phyloP scores from a whole-genome alignment of 2,113 vertebrate genomes.

The Chiloscyllium plagiosum region DNA sequence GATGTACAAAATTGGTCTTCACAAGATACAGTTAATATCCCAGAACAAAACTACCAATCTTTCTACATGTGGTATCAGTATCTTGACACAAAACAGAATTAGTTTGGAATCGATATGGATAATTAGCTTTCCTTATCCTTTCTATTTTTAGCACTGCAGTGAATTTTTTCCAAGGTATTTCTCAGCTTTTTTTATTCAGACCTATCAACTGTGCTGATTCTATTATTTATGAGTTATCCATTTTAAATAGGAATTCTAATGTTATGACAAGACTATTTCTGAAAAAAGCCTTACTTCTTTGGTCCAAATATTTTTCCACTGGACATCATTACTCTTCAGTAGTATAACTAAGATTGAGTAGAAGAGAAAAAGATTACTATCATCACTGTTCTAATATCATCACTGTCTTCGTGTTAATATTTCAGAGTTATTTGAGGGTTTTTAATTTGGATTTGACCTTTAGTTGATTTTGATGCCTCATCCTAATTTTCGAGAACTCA shows the following conservation, averaged over 20 bases:
- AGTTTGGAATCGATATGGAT: not conserved
- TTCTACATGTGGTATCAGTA: not conserved
- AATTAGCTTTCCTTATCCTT: not conserved
- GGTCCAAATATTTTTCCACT: not conserved
- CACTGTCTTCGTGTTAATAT: not conserved
- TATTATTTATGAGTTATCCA: conserved; percentile 7
- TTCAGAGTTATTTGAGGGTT: not conserved
- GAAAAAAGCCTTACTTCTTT: not conserved
- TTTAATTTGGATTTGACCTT: not conserved
- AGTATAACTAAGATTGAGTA: not conserved
- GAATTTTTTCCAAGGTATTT: not conserved
- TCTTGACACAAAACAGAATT: not conserved
- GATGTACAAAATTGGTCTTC: not conserved
- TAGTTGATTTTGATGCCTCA: not conserved
- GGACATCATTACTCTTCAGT: not conserved
- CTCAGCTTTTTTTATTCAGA: not conserved
- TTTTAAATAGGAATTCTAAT: not conserved
- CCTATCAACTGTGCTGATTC: not conserved
- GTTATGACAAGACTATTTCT: not conserved
- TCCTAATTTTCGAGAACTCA: not conserved
- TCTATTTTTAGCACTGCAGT: not conserved
- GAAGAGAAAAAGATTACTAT: not conserved
- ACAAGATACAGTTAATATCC: not conserved
- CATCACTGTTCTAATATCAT: not conserved
- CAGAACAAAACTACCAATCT: not conserved